phyloP scores from a whole-genome alignment of 2,113 vertebrate genomes.

The Macroglossus sobrinus region DNA sequence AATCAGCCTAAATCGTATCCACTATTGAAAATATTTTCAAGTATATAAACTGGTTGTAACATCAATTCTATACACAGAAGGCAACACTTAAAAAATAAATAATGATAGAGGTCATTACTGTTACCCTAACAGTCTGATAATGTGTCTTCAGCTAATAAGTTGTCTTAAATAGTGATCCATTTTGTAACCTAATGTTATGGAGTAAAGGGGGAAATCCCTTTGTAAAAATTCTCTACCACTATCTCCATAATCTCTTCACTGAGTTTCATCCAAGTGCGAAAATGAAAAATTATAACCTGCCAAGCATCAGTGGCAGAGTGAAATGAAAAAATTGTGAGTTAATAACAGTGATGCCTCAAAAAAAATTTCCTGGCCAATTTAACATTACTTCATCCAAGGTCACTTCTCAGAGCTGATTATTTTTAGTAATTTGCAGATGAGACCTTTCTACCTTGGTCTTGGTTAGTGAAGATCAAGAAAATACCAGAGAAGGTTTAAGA shows the following conservation, averaged over 20 bases:
- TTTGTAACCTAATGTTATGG: slow-evolving; percentile 59
- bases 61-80: not conserved
- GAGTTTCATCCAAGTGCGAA: slow-evolving; percentile 88
- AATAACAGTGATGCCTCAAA: slow-evolving; percentile 86
- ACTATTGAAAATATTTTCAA: not conserved
- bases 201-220: slow-evolving; percentile 74
- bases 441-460: slow-evolving; percentile 68
- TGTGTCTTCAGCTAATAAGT: slow-evolving; percentile 40
- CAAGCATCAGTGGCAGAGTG: slow-evolving; percentile 89
- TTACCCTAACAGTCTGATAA: slow-evolving; percentile 16
- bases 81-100: not conserved
- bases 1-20: not conserved
- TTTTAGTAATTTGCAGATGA: slow-evolving; percentile 83
- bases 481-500: slow-evolving; percentile 63
- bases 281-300: slow-evolving; percentile 93
- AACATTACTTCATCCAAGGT: slow-evolving; percentile 89
- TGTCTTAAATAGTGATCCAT: slow-evolving; percentile 36
- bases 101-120: not conserved
- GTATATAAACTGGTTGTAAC: not conserved
- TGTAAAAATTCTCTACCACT: slow-evolving; percentile 83
- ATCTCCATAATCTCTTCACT: slow-evolving; percentile 90
- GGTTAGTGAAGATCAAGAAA: slow-evolving; percentile 72
- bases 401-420: slow-evolving; percentile 83
- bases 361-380: slow-evolving; percentile 88
- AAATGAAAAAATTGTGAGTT: slow-evolving; percentile 91